phyloP scores from a whole-genome alignment of 1,140 invertebrate genomes.

The Philopotamus ludificatus region DNA sequence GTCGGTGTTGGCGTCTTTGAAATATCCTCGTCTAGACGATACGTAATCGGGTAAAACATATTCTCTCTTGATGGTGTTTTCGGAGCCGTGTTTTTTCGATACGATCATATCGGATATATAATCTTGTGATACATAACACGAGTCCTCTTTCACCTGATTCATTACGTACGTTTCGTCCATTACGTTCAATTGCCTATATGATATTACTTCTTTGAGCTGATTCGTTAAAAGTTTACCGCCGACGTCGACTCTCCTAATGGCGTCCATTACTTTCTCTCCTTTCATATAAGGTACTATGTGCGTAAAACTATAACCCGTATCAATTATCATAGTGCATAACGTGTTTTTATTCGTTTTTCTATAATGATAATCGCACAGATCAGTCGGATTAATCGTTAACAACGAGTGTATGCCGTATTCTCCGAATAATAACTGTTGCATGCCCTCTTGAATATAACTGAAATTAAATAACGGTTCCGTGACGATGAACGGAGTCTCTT shows the following conservation, averaged over 20 bases:
- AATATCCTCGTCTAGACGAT: conserved; percentile 76
- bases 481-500: conserved; percentile 78
- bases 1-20: conserved; percentile 58
- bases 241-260: conserved; percentile 84
- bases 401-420: conserved; percentile 91
- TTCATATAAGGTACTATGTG: conserved; percentile 94
- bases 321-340: conserved; percentile 83
- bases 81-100: conserved; percentile 63
- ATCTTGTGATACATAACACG: conserved; percentile 89
- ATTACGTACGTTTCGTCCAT: conserved; percentile 99
- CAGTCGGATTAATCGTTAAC: conserved; percentile 75
- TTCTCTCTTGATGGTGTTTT: conserved; percentile 75
- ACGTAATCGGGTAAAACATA: conserved; percentile 97
- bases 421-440: conserved; percentile 96
- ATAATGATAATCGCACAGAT: conserved; percentile 68
- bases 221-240: conserved; percentile 98
- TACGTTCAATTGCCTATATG: conserved; percentile 95
- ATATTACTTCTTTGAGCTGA: conserved; percentile 96
- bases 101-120: conserved; percentile 83
- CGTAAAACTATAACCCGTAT: conserved; percentile 94
- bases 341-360: conserved; percentile 58
- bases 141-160: conserved; percentile 98
- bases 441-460: conserved; percentile 85
- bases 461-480: conserved; percentile 97
- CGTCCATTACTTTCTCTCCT: conserved; percentile 77